A percentile compares a stretch with the other conserved stretches of the same genome.
These are phyloP conservation scores for Hapalemur alaotrensis DNA, from an alignment of 2,797 vertebrate genomes.

Conservation along the genomic window DNA sequence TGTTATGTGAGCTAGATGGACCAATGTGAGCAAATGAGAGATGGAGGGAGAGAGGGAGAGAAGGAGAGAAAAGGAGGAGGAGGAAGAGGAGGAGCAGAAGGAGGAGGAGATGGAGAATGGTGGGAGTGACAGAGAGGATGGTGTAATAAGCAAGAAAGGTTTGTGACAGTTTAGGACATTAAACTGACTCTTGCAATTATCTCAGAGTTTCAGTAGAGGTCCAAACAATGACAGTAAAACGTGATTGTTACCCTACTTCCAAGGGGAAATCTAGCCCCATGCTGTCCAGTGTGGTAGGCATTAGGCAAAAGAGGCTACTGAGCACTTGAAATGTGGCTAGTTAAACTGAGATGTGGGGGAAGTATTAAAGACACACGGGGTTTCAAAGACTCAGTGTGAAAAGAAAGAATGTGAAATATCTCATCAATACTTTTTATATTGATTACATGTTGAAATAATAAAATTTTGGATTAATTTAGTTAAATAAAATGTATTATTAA, in stretches of 20 bases:
- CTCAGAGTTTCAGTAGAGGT: neutral
- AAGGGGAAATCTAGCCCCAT: neutral
- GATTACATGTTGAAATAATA: neutral
- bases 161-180: neutral
- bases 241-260: neutral
- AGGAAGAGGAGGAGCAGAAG: neutral
- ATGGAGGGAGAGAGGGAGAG: too few species aligned
- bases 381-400: neutral
- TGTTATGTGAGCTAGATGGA: neutral
- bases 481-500: neutral
- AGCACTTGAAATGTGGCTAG: neutral
- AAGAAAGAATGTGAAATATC: neutral
- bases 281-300: rapidly evolving
- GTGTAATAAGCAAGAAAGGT: neutral
- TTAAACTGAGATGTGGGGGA: neutral
- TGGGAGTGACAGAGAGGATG: neutral
- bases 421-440: neutral
- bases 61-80: too few species aligned
- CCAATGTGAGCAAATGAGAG: neutral
- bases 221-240: neutral
- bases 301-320: neutral
- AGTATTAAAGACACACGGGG: neutral
- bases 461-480: neutral
- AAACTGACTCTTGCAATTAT: neutral
- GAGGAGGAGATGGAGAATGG: neutral